Evolutionary conservation across 2,113 vertebrate species (phyloP).

Genomic region (Ophthalmotilapia sp.): DNA sequence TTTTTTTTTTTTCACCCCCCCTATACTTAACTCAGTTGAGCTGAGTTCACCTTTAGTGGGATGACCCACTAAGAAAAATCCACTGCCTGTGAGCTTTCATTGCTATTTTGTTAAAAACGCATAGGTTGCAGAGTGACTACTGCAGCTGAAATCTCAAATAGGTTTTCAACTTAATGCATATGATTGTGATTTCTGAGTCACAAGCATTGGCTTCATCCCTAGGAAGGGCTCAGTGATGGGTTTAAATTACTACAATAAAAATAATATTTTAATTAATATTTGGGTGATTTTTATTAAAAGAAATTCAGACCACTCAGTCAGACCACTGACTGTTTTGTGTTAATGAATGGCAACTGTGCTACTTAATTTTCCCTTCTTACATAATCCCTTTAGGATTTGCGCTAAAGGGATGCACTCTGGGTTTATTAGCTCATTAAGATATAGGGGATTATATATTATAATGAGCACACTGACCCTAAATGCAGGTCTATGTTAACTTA

Average conservation of each 20-base stretch:
- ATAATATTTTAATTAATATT: not conserved
- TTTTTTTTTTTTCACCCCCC: fast-evolving
- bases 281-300: not conserved
- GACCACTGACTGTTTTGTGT: not conserved
- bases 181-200: not conserved
- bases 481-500: not conserved
- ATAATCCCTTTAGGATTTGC: not conserved
- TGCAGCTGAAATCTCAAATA: not conserved
- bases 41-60: not conserved
- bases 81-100: not conserved
- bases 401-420: not conserved
- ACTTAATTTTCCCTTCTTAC: not conserved
- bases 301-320: not conserved
- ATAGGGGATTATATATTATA: not conserved
- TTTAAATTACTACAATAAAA: not conserved
- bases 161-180: not conserved
- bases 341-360: not conserved
- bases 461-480: not conserved
- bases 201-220: not conserved
- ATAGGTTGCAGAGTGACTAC: not conserved
- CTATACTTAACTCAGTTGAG: not conserved
- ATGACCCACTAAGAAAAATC: not conserved
- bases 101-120: not conserved
- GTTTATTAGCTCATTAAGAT: not conserved
- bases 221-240: not conserved